phyloP scores from a whole-genome alignment of 30 jellyfish, hydroid and myxozoan species.

The Hydractinia symbiolongicarpus region DNA sequence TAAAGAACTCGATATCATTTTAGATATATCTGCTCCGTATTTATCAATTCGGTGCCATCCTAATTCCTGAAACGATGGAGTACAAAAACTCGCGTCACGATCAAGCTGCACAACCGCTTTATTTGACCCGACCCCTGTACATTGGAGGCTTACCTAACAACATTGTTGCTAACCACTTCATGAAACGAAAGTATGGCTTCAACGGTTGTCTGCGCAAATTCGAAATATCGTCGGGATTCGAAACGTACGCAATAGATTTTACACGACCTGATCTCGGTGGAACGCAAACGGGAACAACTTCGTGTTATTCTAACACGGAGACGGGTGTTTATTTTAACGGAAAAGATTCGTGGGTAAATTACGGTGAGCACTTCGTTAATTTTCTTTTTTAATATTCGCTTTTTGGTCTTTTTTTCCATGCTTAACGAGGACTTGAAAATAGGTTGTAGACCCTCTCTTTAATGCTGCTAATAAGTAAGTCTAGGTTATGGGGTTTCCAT shows the following conservation, averaged over 20 bases:
- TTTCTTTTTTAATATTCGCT: neutral
- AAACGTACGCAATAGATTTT: conserved; percentile 55
- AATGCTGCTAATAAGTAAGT: too few species aligned
- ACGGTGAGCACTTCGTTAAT: conserved; percentile 44
- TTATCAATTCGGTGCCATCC: conserved; percentile 72
- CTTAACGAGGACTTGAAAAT: too few species aligned
- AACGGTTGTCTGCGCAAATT: conserved; percentile 83
- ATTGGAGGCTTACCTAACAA: conserved; percentile 88
- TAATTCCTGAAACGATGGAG: conserved; percentile 86
- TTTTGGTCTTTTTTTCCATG: neutral
- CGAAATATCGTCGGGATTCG: conserved; percentile 88
- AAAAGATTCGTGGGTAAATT: conserved; percentile 61
- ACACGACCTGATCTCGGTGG: conserved; percentile 79
- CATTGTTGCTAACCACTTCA: conserved; percentile 50
- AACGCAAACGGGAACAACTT: conserved; percentile 59
- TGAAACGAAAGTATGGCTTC: conserved; percentile 50
- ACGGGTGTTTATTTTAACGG: conserved; percentile 82
- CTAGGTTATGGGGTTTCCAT: too few species aligned
- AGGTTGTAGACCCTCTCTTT: too few species aligned
- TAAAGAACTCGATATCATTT: too few species aligned
- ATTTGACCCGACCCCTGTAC: conserved; percentile 62
- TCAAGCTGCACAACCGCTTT: conserved; percentile 32
- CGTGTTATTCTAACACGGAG: conserved; percentile 80
- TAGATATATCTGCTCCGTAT: conserved; percentile 84
- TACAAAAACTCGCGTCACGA: conserved; percentile 51